These are phyloP conservation scores for Cantharis lateralis DNA, from an alignment of 2,888 invertebrate species.

Conservation along the genomic window DNA sequence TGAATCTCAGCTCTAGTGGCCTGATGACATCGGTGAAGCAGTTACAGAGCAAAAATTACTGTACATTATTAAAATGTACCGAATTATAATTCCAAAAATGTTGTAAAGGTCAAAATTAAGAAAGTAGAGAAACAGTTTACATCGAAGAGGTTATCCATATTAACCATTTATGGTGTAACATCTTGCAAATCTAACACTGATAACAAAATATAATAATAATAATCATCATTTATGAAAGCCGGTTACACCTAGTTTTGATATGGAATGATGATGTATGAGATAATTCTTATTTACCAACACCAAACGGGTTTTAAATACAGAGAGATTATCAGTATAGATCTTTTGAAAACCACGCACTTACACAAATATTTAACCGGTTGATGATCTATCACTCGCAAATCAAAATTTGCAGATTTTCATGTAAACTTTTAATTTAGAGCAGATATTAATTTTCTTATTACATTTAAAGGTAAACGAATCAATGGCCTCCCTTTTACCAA, in stretches of 20 bases:
- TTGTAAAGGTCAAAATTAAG: not conserved
- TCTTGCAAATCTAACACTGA: conserved; percentile 3
- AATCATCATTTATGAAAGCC: conserved; percentile 2
- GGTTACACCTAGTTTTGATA: conserved; percentile 2
- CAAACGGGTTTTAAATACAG: conserved; percentile 16
- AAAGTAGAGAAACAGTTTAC: not conserved
- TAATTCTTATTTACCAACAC: conserved; percentile 9
- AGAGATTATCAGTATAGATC: conserved; percentile 2
- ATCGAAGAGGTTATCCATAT: not conserved
- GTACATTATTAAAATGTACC: too few relatives aligned
- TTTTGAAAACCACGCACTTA: not conserved
- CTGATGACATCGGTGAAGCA: too few relatives aligned
- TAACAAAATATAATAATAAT: not conserved
- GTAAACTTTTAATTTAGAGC: too few relatives aligned
- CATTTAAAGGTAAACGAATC: not conserved
- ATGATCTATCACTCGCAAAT: not conserved
- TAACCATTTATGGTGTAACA: conserved; percentile 4
- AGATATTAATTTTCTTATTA: not conserved
- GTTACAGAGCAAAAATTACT: too few relatives aligned
- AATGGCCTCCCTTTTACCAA: not conserved
- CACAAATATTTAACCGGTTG: conserved; percentile 1
- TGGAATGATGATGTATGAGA: conserved; percentile 12
- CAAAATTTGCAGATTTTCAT: not conserved
- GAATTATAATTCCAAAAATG: too few relatives aligned
- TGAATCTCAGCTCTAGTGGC: too few relatives aligned